A percentile compares a stretch with the other conserved stretches of the same genome.
Evolutionary conservation across 2,113 vertebrate species (phyloP).

Genomic region (Pomatorhinus ruficollis): DNA sequence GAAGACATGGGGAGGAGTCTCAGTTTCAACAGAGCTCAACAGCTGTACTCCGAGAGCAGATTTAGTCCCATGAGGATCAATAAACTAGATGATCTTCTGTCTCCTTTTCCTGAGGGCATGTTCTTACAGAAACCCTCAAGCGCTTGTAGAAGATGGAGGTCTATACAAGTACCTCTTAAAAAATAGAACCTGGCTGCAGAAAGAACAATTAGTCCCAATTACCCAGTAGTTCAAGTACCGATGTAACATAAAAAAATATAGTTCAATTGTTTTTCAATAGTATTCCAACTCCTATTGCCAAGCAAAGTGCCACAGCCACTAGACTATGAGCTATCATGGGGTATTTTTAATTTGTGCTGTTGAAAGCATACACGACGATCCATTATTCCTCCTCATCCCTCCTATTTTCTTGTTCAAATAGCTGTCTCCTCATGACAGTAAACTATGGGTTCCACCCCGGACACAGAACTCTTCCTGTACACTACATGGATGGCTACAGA

Average conservation of each 20-base stretch:
- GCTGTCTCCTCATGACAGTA: fast-evolving
- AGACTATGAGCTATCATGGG: background rate
- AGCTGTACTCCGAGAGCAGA: background rate
- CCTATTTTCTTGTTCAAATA: background rate
- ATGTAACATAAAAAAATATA: background rate
- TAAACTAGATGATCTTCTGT: background rate
- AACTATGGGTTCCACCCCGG: background rate
- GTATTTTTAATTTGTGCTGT: background rate
- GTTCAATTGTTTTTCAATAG: background rate
- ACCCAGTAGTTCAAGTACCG: background rate
- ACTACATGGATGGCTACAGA: background rate
- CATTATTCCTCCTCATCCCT: background rate
- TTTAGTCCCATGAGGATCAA: background rate
- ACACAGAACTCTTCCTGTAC: background rate
- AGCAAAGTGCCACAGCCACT: background rate
- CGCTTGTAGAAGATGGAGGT: background rate
- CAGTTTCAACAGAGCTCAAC: background rate
- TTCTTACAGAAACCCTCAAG: background rate
- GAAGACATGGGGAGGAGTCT: background rate
- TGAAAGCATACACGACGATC: background rate
- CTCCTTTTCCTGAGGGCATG: background rate
- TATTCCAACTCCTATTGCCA: background rate
- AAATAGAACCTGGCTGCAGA: background rate
- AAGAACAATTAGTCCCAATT: background rate
- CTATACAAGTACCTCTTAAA: background rate